Evolutionary conservation across 2,888 invertebrate species (phyloP), one percentile per base, ranked within the genome.

Genomic region (Tridacna gigas): DNA sequence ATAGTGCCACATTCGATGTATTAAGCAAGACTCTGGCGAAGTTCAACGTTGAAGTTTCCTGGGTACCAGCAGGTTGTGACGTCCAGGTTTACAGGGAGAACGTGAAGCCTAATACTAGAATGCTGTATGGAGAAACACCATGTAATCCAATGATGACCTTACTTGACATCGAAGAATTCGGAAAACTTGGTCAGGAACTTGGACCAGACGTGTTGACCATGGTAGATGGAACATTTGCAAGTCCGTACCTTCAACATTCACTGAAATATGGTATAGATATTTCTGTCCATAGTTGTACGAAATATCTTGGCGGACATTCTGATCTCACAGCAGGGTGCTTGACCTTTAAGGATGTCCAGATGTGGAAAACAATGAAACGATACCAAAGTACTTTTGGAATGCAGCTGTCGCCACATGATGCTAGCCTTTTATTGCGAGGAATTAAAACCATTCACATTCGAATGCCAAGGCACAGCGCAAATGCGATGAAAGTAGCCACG

Each of bases 401-500:
- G 45, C 89, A 89, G 51, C 79, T 93, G 85, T 91, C 91, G 4
- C 90, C 93, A 20, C 90, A 91, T 67, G 92, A 92, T 69, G 91
- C 91, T 20, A 91, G 91, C 74, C 86, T 92, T 25, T 66, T 93
- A 15, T 75, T 92, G 0, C 92, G 95, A 37, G 98, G 99, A 92
- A 95, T 99, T 83, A 99, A 99, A 95, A 99, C 99, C 0, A 96
- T 99, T 45, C 97, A 97, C 9, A 91, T 99, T 45, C 96, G 99
- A 78, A 99, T 99, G 99, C 96, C 97, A 88, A 96, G 97, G 89
- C 98, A 99, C 94, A 97, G 97, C 95, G 96, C 96, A 84, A 98
- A 97, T 88, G 97, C 97, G 0, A 91, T 98, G 78, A 95, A 96
- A 0, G 96, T 99, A 56, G 99, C 98, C 0, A 96, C 96, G 88